Percentiles rank a stretch among this genome's conserved stretches.
Evolutionary conservation across 92 coral and sea anemone genomes (phyloP).

Genomic region (Chrysogorgia sp.): DNA sequence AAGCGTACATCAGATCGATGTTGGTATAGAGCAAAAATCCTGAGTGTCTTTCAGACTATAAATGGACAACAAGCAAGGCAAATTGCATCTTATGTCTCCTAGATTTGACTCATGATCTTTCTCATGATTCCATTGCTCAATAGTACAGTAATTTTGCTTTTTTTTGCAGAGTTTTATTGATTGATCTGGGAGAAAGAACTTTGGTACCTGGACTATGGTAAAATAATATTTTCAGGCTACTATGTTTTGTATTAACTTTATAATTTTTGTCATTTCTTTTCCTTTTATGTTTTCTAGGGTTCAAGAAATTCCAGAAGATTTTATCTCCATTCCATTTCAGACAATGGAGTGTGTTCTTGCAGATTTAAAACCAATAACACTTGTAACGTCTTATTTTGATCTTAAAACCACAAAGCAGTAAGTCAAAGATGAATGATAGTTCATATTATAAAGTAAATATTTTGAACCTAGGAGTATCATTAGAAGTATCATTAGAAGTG

Average conservation of each 20-base stretch:
- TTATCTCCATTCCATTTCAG: conserved; percentile 80
- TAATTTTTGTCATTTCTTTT: neutral
- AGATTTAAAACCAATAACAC: conserved; percentile 79
- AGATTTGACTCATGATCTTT: no score
- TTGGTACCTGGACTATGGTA: conserved; percentile 87
- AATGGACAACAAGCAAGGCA: conserved; percentile 98
- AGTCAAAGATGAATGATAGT: conserved; percentile 33
- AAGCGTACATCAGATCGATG: conserved; percentile 82
- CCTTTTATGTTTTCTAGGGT: conserved; percentile 47
- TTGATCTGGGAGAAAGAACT: conserved; percentile 90
- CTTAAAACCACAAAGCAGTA: conserved; percentile 87
- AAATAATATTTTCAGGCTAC: neutral
- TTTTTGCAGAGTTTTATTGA: conserved; percentile 73
- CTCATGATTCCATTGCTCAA: no score
- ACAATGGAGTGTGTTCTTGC: conserved; percentile 84
- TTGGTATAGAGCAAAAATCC: conserved; percentile 94
- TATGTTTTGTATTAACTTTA: neutral
- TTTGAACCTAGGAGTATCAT: no score
- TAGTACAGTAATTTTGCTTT: neutral
- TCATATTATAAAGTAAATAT: no score
- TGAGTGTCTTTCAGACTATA: conserved; percentile 74
- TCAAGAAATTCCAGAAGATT: conserved; percentile 76
- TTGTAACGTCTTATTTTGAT: conserved; percentile 91
- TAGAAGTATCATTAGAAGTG: no score
- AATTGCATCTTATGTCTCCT: neutral